Base-by-base conservation (phyloP, 2,888 invertebrate genomes). In the Drosophila cracens region DNA sequence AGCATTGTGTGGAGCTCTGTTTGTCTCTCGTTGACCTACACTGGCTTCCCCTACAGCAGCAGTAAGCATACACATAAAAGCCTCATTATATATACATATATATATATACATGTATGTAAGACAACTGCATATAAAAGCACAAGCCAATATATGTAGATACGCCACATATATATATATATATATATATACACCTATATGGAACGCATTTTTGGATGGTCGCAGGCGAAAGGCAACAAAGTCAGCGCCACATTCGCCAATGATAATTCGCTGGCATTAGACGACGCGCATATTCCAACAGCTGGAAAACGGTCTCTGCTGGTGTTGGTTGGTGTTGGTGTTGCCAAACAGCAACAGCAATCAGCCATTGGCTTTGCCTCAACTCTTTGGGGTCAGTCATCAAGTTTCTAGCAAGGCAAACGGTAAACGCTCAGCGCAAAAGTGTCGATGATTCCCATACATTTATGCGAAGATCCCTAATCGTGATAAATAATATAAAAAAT, bases 241-340 rank as follows among this genome's bases (percentile, higher is more conserved):
- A 69, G 82, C 63, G 69, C 74, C 75, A 78, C 87, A 87, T 90
- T 90, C 90, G 87, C 81, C 87, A 82, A 84, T 77, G 90, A 81
- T 81, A 65, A 81, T 87, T 87, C 88, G 88, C 77, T 89, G 90
- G 81, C 90, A 74, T 68, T 75, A 81, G 90, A 90, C 87, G 90
- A 90, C 87, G 81, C 78, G 79, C 61, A 64, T 72, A 69, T 72
- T 68, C 58, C 66, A 60, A 61, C 68, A 65, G 65, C 67, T 72
- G 61, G 29, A 64, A 64, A 68, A 40, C 59, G 61, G 27, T 49
- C 38, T 57, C 46, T 46, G 27, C 25, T 46, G 25, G 46, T 16
- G 25, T 46, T 46, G 21, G 46, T 46, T 46, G 46, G 13, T 38
- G 34, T 38, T 38, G 11, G 27, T 56, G 56, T 27, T 56, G 56